Base-by-base conservation (phyloP, 2,888 invertebrate genomes). In the Loripinus fragilis region DNA sequence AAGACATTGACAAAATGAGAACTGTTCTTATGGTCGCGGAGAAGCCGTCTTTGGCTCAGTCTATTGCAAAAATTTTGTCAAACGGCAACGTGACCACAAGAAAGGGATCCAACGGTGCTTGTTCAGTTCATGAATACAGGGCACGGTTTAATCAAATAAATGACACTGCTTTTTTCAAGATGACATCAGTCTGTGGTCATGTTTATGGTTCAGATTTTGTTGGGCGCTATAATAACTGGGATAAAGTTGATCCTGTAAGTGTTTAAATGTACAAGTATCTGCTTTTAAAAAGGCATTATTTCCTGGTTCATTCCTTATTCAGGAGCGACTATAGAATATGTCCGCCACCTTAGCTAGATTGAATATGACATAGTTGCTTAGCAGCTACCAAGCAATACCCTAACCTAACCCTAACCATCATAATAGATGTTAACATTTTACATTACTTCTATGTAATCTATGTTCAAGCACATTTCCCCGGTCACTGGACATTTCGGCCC, bases 151-250 rank as follows among this genome's bases (percentile, higher is more conserved):
- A 87, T 20, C 85, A 81, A 17, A 91, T 88, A 20, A 90, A 91
- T 50, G 93, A 94, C 78, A 85, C 81, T 8, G 92, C 91, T 30
- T 86, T 84, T 42, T 94, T 92, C 81, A 98, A 97, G 94, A 99
- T 99, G 97, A 99, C 99, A 0, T 98, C 99, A 0, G 99, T 99
- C 0, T 99, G 99, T 93, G 99, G 99, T 0, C 99, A 99, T 95
- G 99, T 99, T 0, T 98, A 98, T 97, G 96, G 96, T 55, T 95
- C 98, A 87, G 99, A 99, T 94, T 99, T 99, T 91, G 85, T 88
- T 67, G 91, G 92, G 95, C 98, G 98, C 94, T 99, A 97, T 93
- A 99, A 99, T 93, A 98, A 97, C 88, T 99, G 99, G 99, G 98
- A 99, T 90, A 95, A 96, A 92, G 98, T 98, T 3, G 99, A 99